Conservation (phyloP, 2,113 vertebrate species). For the Gambusia affinis region DNA sequence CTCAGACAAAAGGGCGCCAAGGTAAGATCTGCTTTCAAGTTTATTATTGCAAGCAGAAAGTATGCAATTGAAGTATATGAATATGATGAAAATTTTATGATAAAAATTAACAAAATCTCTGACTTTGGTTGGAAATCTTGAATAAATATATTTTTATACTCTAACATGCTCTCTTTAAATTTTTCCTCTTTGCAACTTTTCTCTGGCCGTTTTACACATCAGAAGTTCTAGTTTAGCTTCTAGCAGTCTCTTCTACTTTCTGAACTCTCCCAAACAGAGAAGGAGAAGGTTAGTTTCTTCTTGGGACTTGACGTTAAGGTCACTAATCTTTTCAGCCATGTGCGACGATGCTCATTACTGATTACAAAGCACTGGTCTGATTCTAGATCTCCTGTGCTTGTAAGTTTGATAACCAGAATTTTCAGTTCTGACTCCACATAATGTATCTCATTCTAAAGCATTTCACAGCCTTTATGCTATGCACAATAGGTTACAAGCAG, state of each 20-base stretch:
- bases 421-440: not conserved
- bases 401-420: not conserved
- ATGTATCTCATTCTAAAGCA: constrained; percentile 5
- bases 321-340: not conserved
- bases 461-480: not conserved
- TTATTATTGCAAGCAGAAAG: not conserved
- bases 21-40: constrained; percentile 78
- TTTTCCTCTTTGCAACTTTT: constrained; percentile 39
- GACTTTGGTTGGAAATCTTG: not conserved
- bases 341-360: constrained; percentile 1
- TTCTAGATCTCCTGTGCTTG: constrained; percentile 9
- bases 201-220: constrained; percentile 54
- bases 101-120: not conserved
- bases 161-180: constrained; percentile 56
- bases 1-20: constrained; percentile 92
- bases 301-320: constrained; percentile 11
- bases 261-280: constrained; percentile 79
- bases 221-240: constrained; percentile 83
- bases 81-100: not conserved
- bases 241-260: constrained; percentile 78
- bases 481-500: not conserved
- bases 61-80: no score
- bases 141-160: constrained; percentile 14
- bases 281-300: constrained; percentile 79
- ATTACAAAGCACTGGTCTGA: constrained; percentile 9